Base-by-base conservation (phyloP, 2,113 vertebrate genomes). In the Mobula hypostoma region DNA sequence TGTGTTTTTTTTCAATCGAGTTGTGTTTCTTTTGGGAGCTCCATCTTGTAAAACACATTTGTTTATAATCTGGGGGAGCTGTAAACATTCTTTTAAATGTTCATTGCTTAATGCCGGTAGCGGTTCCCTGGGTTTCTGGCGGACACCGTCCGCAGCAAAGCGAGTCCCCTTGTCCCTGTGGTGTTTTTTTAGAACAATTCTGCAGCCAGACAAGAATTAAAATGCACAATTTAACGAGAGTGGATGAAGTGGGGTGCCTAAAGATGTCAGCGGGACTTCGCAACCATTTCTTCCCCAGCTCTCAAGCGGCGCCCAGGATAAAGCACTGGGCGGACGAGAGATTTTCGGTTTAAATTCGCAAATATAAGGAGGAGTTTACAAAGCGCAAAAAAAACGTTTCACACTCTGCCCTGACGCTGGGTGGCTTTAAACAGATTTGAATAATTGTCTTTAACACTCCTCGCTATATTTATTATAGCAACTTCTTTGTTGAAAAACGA, bases 191-290 rank as follows among this genome's bases (percentile, higher is more conserved):
- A 19, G 85, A 61, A 7, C 63, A 90, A 32, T 66, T 63, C 29
- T 15, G 58, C 58, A 56, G 11, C 58, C 5, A 66, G 32, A 63
- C 56, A 29, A 15, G 58, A 66, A 90, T 90, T 32, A 90, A 90
- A 66, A 32, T 2, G 8, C 85, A 90, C 14, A 61, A 90, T 66
- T 85, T 90, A 90, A 90, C 85, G 61, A 90, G 61, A 61, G 61
- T n/a, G 85, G 61, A 19, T 27, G 80, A 48, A 87, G 8, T 87
- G 56, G 24, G 63, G 58, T 88, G 85, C 61, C 63, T 90, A 15
- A 90, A 90, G 85, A 90, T 90, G 85, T 90, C 85, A 90, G 85
- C 61, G 85, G 61, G 85, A 63, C 61, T 90, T 14, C 61, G 32
- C 29, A 66, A 29, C 61, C 58, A 27, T 2, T 87, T 24, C 11